phyloP scores from a whole-genome alignment of 2,113 vertebrate species.

The Hydrochoerus hydrochaeris region DNA sequence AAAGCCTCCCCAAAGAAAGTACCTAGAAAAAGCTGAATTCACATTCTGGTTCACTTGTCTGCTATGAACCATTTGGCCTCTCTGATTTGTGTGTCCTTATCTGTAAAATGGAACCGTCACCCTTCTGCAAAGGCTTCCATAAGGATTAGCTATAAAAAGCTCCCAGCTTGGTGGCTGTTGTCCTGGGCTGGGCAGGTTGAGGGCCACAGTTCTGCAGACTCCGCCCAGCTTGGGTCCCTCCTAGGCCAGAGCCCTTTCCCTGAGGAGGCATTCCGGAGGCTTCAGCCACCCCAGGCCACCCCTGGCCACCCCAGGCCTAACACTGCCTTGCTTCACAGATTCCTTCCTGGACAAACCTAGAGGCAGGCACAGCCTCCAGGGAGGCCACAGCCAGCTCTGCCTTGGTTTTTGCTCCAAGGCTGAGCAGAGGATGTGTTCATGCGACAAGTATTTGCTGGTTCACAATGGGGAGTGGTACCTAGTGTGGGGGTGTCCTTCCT shows the following conservation, averaged over 20 bases:
- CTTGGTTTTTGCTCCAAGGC: background rate
- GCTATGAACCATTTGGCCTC: background rate
- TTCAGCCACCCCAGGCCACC: background rate
- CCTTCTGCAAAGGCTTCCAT: background rate
- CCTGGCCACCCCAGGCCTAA: too few relatives aligned
- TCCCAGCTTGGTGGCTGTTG: background rate
- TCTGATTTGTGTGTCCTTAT: background rate
- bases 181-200: background rate
- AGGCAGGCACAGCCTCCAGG: background rate
- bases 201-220: background rate
- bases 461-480: background rate
- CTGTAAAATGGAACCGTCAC: background rate
- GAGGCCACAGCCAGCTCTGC: background rate
- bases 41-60: background rate
- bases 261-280: fast-evolving
- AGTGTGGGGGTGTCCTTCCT: background rate
- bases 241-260: background rate
- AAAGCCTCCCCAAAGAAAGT: background rate
- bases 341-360: background rate
- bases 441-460: background rate
- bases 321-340: background rate
- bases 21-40: background rate
- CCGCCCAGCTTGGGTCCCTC: background rate
- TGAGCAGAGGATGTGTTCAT: background rate
- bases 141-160: background rate